Evolutionary conservation across 1,140 invertebrate genomes (phyloP).

Genomic region (Eupristina koningsbergeri): DNA sequence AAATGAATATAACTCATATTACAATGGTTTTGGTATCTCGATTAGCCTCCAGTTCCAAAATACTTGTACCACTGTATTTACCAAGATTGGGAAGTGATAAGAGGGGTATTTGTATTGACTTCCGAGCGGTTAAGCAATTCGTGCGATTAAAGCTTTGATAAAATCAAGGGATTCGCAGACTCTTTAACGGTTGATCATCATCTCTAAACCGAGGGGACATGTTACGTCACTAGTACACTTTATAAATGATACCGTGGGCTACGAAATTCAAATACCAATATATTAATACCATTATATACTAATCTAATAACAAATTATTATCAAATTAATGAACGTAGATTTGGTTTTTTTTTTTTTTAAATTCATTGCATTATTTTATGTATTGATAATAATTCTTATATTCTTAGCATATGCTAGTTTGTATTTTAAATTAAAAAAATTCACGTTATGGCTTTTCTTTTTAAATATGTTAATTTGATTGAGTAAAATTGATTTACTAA

Average conservation of each 20-base stretch:
- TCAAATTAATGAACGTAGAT: too few relatives aligned
- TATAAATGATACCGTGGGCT: neutral
- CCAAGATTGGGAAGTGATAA: neutral
- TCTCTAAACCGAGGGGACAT: neutral
- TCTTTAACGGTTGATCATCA: constrained; percentile 2
- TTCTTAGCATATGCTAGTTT: too few relatives aligned
- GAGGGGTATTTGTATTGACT: neutral
- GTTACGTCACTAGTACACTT: neutral
- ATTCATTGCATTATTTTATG: too few relatives aligned
- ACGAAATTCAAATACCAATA: constrained; percentile 29
- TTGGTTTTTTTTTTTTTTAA: too few relatives aligned
- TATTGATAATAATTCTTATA: too few relatives aligned
- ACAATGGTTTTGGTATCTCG: neutral
- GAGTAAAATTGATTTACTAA: too few relatives aligned
- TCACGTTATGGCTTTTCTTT: too few relatives aligned
- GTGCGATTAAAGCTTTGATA: neutral
- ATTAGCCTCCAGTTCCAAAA: neutral
- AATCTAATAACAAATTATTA: too few relatives aligned
- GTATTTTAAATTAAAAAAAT: too few relatives aligned
- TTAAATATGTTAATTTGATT: too few relatives aligned
- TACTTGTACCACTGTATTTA: neutral
- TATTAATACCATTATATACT: too few relatives aligned
- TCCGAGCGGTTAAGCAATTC: neutral
- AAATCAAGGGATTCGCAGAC: neutral
- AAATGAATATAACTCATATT: neutral